Evolutionary conservation across 2,113 vertebrate species (phyloP).

Genomic region (Delphinus delphis): DNA sequence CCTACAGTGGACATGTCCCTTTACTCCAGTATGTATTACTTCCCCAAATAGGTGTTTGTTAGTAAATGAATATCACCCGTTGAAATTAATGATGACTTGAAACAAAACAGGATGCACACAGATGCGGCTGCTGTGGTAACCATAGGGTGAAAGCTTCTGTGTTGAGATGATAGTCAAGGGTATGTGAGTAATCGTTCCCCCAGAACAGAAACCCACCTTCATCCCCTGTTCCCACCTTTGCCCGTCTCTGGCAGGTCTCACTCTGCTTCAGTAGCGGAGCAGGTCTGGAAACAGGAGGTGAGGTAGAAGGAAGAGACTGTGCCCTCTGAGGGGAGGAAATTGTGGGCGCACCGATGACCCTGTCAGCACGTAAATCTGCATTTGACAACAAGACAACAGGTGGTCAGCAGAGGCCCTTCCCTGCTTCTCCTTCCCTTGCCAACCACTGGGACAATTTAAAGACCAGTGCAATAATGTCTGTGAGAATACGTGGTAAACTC

Average conservation of each 20-base stretch:
- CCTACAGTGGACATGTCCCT: background rate
- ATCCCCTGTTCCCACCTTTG: background rate
- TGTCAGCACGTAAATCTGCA: background rate
- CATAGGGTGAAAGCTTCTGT: no score
- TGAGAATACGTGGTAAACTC: background rate
- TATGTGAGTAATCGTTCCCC: background rate
- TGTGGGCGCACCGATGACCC: fast-evolving
- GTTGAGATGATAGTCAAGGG: background rate
- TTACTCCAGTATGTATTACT: background rate
- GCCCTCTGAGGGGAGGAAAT: background rate
- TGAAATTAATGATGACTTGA: background rate
- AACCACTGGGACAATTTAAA: background rate
- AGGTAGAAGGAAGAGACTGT: background rate
- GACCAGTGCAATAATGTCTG: background rate
- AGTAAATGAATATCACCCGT: background rate
- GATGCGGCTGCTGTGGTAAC: fast-evolving
- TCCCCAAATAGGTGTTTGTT: background rate
- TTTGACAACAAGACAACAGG: background rate
- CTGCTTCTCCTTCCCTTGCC: background rate
- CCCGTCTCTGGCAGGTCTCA: background rate
- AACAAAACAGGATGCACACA: background rate
- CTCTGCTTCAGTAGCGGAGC: background rate
- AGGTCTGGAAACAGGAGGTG: background rate
- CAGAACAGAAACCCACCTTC: background rate
- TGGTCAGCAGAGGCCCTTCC: background rate